Base-by-base conservation (phyloP, 2,113 vertebrate genomes). In the Istiophorus platypterus region DNA sequence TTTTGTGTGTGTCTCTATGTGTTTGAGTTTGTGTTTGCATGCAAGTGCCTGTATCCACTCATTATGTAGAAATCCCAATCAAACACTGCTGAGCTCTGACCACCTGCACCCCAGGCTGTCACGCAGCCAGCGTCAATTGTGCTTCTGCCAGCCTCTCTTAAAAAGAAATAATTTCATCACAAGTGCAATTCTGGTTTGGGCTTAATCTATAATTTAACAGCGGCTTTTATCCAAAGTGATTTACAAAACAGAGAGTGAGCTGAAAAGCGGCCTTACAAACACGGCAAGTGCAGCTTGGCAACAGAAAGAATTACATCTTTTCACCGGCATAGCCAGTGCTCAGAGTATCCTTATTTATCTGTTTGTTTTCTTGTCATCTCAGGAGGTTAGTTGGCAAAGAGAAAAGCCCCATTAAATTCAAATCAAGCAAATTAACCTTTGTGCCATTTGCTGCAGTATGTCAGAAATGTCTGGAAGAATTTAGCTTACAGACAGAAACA, bases 201-300 rank as follows among this genome's bases (percentile, higher is more conserved):
- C 68, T 82, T 78, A 84, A 85, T 89, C 81, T 89, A 86, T 92
- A 92, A 90, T 88, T 89, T 72, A 84, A 68, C 47, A 14, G 27
- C 42, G 7, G 6, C 84, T 89, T 91, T 88, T 76, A 89, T 84
- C 80, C 57, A 78, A 82, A 90, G 68, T 76, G 76, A 90, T 82
- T 89, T 80, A 73, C 76, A 62, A 85, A 91, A 85, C 58, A 70
- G 52, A 54, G 61, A 80, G 79, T 69, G 78, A 26, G 63, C 66
- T 66, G 27, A 86, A 78, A 82, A 81, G 67, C 31, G 13, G 57
- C 70, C 51, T 24, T 24, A 41, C 76, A 86, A 88, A 89, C 74
- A 52, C 15, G 24, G 47, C 41, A 29, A 84, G 39, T 47, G 66
- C 69, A 81, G 62, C 80, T 81, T 85, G 86, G 80, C 80, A 85